Evolutionary conservation across 2,113 vertebrate genomes (phyloP).

Genomic region (Pholis gunnellus): DNA sequence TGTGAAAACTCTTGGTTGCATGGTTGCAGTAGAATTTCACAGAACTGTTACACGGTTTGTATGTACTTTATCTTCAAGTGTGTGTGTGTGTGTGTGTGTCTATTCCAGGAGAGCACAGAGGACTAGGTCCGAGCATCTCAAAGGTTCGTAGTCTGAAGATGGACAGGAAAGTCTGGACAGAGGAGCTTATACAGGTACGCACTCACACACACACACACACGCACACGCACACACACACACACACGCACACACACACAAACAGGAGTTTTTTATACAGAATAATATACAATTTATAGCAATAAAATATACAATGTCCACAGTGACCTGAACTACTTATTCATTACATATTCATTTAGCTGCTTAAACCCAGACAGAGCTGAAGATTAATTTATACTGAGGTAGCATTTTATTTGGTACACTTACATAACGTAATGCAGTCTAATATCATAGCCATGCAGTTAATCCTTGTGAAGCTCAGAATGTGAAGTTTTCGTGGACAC

Average conservation of each 20-base stretch:
- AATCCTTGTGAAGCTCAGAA: background rate
- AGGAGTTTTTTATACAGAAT: background rate
- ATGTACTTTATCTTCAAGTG: constrained; percentile 23
- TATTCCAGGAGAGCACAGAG: constrained; percentile 90
- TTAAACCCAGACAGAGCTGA: background rate
- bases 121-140: constrained; percentile 89
- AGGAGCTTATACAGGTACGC: constrained; percentile 91
- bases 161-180: constrained; percentile 97
- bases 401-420: background rate
- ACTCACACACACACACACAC: constrained; percentile 1
- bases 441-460: background rate
- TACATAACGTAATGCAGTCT: background rate
- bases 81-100: constrained; percentile 39
- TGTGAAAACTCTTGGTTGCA: background rate
- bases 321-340: background rate
- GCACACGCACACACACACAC: background rate
- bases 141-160: constrained; percentile 98
- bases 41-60: background rate
- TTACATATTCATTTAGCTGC: background rate
- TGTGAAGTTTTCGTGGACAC: background rate
- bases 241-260: constrained; percentile 1
- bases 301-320: background rate
- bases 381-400: background rate
- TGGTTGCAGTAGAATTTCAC: constrained; percentile 12
- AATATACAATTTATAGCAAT: background rate